Evolutionary conservation across 2,888 invertebrate genomes (phyloP).

Genomic region (Drosophila greeni): DNA sequence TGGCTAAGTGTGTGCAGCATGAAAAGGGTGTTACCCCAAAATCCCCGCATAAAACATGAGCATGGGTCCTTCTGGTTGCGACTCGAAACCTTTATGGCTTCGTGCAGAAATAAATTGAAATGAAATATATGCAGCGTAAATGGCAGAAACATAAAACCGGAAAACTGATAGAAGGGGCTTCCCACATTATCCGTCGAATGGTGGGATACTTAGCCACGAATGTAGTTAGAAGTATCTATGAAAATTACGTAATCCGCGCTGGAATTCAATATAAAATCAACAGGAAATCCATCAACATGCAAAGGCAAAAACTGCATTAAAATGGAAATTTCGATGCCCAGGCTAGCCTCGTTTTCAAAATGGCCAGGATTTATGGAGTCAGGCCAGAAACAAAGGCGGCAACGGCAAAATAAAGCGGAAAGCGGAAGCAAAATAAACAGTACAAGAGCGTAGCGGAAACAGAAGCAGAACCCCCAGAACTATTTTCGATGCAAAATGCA

Average conservation of each 20-base stretch:
- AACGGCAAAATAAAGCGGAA: constrained; percentile 12
- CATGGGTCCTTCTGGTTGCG: constrained; percentile 4
- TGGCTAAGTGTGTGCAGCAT: constrained; percentile 23
- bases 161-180: neutral
- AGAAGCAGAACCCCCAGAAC: constrained; percentile 21
- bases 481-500: constrained; percentile 24
- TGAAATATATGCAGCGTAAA: constrained; percentile 3
- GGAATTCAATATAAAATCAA: constrained; percentile 14
- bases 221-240: constrained; percentile 13
- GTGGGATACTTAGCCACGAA: neutral
- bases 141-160: neutral
- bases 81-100: constrained; percentile 25
- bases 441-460: constrained; percentile 26
- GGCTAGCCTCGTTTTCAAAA: constrained; percentile 6
- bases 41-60: constrained; percentile 19
- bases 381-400: constrained; percentile 21
- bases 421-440: constrained; percentile 37
- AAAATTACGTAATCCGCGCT: constrained; percentile 18
- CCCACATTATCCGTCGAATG: neutral
- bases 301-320: constrained; percentile 27
- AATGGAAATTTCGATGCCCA: constrained; percentile 29
- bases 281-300: constrained; percentile 33
- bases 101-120: constrained; percentile 3
- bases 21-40: constrained; percentile 27
- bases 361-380: constrained; percentile 30